phyloP scores from a whole-genome alignment of 1,140 invertebrate species.

The Drosophila baimaii region DNA sequence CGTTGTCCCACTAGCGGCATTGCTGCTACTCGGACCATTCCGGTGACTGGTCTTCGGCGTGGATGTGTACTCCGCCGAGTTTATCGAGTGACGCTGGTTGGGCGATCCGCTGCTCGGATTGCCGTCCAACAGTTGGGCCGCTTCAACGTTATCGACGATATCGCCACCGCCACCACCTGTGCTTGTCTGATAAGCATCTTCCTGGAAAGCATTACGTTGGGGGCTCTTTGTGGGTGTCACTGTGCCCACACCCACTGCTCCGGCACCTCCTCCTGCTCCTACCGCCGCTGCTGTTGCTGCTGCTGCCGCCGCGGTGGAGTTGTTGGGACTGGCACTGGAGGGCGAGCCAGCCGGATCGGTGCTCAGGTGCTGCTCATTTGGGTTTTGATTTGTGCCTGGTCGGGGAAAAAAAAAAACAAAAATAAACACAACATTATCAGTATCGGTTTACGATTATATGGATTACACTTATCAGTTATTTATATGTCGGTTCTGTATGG shows the following conservation, averaged over 20 bases:
- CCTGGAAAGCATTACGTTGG: constrained; percentile 67
- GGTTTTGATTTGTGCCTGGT: constrained; percentile 78
- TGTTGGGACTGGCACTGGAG: constrained; percentile 45
- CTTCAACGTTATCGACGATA: constrained; percentile 59
- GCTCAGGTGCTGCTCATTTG: constrained; percentile 78
- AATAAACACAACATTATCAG: constrained; percentile 26
- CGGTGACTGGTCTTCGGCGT: constrained; percentile 71
- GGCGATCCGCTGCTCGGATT: constrained; percentile 56
- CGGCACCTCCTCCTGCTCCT: constrained; percentile 12
- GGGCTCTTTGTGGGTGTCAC: constrained; percentile 69
- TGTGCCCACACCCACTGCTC: constrained; percentile 14
- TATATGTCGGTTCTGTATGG: constrained; percentile 22
- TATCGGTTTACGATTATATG: constrained; percentile 30
- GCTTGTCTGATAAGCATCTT: constrained; percentile 70
- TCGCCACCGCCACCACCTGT: constrained; percentile 52
- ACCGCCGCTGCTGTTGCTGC: constrained; percentile 3
- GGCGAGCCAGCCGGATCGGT: constrained; percentile 56
- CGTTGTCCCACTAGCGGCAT: constrained; percentile 64
- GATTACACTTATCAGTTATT: constrained; percentile 45
- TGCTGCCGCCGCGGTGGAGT: constrained; percentile 15
- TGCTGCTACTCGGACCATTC: constrained; percentile 48
- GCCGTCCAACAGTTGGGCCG: constrained; percentile 11
- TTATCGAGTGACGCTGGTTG: constrained; percentile 73
- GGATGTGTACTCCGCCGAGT: constrained; percentile 76
- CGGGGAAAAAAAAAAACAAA: constrained; percentile 17